Conservation (phyloP, 1,140 invertebrate species). For the Aplysia californica region DNA sequence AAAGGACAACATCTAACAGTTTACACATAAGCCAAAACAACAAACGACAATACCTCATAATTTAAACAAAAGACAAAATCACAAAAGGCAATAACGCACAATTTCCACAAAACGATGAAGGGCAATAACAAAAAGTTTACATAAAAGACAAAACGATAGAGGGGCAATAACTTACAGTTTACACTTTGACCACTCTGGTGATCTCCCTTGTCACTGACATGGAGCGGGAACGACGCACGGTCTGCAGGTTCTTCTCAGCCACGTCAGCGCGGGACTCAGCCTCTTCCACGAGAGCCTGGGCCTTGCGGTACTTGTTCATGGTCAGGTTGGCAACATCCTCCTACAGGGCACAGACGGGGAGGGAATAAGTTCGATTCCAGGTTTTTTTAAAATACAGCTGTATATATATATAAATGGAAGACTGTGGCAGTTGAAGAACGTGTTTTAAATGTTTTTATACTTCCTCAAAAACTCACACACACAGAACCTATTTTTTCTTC, state of each 20-base stretch:
- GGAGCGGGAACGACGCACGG: constrained; percentile 60
- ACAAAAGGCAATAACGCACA: too few relatives aligned
- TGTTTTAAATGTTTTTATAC: too few relatives aligned
- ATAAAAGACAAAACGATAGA: background rate
- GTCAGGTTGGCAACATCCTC: constrained; percentile 67
- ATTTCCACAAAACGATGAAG: background rate
- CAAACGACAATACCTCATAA: too few relatives aligned
- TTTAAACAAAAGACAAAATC: too few relatives aligned
- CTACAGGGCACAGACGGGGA: constrained; percentile 42
- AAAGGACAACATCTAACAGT: too few relatives aligned
- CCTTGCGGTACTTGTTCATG: constrained; percentile 69
- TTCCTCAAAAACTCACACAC: too few relatives aligned
- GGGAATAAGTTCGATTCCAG: too few relatives aligned
- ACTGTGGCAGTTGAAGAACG: too few relatives aligned
- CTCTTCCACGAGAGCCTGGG: constrained; percentile 63
- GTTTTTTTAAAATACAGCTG: too few relatives aligned
- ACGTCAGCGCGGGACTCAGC: constrained; percentile 65
- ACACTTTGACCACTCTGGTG: constrained; percentile 50
- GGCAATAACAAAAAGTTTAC: background rate
- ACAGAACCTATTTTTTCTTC: too few relatives aligned
- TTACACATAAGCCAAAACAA: too few relatives aligned
- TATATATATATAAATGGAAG: too few relatives aligned
- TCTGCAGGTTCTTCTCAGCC: constrained; percentile 63
- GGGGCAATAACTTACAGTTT: constrained; percentile 24
- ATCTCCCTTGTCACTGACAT: constrained; percentile 65